Percentiles rank a stretch among this genome's conserved stretches.
These are phyloP conservation scores for Crypturellus tataupa DNA, from an alignment of 2,797 vertebrate genomes.

Conservation along the genomic window DNA sequence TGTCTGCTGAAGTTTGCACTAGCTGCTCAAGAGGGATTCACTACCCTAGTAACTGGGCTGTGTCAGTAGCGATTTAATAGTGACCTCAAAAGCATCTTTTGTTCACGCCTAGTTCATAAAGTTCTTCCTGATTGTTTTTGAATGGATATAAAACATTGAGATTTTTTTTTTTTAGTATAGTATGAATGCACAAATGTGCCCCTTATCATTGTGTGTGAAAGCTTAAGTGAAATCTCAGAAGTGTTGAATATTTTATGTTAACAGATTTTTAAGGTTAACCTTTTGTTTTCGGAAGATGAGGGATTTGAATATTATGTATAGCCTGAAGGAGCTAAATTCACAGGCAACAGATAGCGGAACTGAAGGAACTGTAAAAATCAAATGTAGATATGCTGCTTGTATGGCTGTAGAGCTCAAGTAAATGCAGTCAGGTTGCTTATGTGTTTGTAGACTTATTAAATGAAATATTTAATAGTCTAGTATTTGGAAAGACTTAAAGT, in stretches of 20 bases:
- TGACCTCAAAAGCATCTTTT: slow-evolving; percentile 47
- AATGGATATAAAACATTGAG: neutral
- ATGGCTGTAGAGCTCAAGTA: neutral
- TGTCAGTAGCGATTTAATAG: slow-evolving; percentile 21
- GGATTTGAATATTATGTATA: neutral
- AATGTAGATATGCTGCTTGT: rapidly evolving
- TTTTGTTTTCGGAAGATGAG: neutral
- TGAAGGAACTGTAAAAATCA: neutral
- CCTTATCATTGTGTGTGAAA: neutral
- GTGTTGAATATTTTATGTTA: neutral
- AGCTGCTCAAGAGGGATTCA: slow-evolving; percentile 43
- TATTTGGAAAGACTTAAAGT: neutral
- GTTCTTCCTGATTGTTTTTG: slow-evolving; percentile 52
- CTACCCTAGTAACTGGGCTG: neutral
- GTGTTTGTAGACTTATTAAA: neutral
- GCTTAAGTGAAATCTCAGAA: neutral
- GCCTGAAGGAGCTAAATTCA: neutral
- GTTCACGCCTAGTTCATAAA: slow-evolving; percentile 19
- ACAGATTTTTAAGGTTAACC: neutral
- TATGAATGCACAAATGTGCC: neutral
- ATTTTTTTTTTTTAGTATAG: slow-evolving; percentile 25
- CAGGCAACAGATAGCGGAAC: neutral
- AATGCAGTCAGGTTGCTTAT: neutral
- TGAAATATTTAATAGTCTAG: neutral
- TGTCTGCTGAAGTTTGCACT: slow-evolving; percentile 35